Conservation (phyloP, 2,113 vertebrate genomes). For the Apteryx mantelli region DNA sequence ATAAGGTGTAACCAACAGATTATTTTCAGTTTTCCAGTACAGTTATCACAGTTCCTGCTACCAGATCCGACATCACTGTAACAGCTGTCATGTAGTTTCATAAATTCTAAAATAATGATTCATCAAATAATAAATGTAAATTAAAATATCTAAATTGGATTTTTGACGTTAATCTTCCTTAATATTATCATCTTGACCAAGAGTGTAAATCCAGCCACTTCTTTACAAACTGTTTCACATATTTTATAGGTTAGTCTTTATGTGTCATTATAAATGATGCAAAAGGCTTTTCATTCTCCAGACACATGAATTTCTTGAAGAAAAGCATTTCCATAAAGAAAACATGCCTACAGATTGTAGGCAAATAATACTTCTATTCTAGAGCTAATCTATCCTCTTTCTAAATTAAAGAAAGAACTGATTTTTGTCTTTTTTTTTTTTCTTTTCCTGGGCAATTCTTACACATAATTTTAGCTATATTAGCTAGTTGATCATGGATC, state of each 20-base stretch:
- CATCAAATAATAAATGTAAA: not conserved
- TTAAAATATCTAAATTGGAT: not conserved
- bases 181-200: not conserved
- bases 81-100: not conserved
- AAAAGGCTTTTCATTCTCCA: not conserved
- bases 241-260: not conserved
- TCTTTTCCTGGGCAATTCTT: not conserved
- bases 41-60: not conserved
- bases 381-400: not conserved
- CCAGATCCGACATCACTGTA: not conserved
- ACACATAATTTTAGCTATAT: not conserved
- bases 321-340: not conserved
- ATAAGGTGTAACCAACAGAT: not conserved
- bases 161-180: not conserved
- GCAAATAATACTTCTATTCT: not conserved
- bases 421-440: rapidly evolving
- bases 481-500: not conserved
- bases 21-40: not conserved
- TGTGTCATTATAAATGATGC: not conserved
- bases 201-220: not conserved
- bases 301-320: not conserved
- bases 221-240: not conserved
- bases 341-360: not conserved
- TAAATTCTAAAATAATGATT: not conserved
- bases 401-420: not conserved